phyloP scores from a whole-genome alignment of 2,888 invertebrate species.

The Plusia festucae region DNA sequence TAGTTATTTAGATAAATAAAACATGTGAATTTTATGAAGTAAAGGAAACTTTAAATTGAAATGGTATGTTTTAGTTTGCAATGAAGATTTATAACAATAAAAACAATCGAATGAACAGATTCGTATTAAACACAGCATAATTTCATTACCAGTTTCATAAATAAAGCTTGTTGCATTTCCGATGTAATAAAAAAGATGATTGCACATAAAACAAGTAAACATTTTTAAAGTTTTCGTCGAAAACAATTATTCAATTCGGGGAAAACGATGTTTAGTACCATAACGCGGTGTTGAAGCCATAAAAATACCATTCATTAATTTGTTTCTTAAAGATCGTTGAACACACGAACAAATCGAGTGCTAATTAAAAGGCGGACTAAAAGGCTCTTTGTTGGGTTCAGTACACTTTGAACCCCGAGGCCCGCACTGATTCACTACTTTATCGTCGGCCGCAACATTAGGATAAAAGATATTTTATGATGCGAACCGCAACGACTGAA shows the following conservation, averaged over 20 bases:
- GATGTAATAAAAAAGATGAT: constrained; percentile 34
- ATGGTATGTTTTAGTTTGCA: not conserved
- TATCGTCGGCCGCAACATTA: constrained; percentile 53
- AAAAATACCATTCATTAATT: constrained; percentile 51
- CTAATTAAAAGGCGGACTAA: constrained; percentile 70
- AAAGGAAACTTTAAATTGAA: not conserved
- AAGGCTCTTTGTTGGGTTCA: constrained; percentile 72
- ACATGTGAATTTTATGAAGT: not conserved
- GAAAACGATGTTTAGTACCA: constrained; percentile 33
- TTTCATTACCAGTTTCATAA: constrained; percentile 12
- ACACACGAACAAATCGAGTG: constrained; percentile 62
- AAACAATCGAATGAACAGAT: not conserved
- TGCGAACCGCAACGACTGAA: constrained; percentile 25
- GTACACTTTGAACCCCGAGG: constrained; percentile 69
- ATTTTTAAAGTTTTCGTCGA: constrained; percentile 36
- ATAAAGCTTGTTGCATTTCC: constrained; percentile 19
- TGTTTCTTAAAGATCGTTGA: constrained; percentile 37
- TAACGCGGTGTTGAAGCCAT: constrained; percentile 22
- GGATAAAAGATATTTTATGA: constrained; percentile 50
- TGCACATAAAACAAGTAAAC: constrained; percentile 22
- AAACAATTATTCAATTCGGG: constrained; percentile 52
- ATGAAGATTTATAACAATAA: not conserved
- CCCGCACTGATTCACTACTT: constrained; percentile 60
- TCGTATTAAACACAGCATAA: not conserved
- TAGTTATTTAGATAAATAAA: constrained; percentile 18